phyloP scores from a whole-genome alignment of 2,888 invertebrate species.

The Pristionchus japonicus region DNA sequence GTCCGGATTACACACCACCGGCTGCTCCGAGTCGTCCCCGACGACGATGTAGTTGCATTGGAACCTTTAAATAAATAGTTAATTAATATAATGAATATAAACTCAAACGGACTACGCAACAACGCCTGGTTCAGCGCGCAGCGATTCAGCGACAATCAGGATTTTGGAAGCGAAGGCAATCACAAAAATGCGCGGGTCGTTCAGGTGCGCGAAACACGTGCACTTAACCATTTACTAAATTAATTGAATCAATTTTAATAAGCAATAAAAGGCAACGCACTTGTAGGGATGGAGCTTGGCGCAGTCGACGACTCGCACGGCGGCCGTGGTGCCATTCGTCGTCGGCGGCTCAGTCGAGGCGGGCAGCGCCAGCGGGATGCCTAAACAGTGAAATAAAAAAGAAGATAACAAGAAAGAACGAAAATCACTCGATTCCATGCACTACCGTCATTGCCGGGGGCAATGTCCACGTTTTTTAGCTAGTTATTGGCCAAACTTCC shows the following conservation, averaged over 20 bases:
- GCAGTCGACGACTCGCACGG: neutral
- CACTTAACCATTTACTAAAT: neutral
- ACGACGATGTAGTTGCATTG: conserved; percentile 52
- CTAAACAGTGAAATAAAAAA: too few relatives aligned
- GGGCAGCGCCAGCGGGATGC: neutral
- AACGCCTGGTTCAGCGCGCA: too few relatives aligned
- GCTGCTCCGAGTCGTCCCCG: conserved; percentile 60
- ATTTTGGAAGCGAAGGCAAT: too few relatives aligned
- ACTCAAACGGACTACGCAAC: too few relatives aligned
- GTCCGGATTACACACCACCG: conserved; percentile 60
- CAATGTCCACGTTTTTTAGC: too few relatives aligned
- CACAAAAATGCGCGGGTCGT: too few relatives aligned
- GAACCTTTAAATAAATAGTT: conserved; percentile 54
- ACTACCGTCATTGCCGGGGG: too few relatives aligned
- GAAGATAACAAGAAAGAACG: too few relatives aligned
- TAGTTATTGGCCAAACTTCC: too few relatives aligned
- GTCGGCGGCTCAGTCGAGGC: neutral
- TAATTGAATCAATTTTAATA: neutral
- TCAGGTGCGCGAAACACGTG: too few relatives aligned
- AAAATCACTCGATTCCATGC: too few relatives aligned
- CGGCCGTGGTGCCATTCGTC: neutral
- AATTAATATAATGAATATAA: neutral
- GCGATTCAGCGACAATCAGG: too few relatives aligned
- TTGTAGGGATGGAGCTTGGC: conserved; percentile 10
- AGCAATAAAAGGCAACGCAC: neutral